Evolutionary conservation across 2,113 vertebrate species (phyloP).

Genomic region (Formicarius rufipectus): DNA sequence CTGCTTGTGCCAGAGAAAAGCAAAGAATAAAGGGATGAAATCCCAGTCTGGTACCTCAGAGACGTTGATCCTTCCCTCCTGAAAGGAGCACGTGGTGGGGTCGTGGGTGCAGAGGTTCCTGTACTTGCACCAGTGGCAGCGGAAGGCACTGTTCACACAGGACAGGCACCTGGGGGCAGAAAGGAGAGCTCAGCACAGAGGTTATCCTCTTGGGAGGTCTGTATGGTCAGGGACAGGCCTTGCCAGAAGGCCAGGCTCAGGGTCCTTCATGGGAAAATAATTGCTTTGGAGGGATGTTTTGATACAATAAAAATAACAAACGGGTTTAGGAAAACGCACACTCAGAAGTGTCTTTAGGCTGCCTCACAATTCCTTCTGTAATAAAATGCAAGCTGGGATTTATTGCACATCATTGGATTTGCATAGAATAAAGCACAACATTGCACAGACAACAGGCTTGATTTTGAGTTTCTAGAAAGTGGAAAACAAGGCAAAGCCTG

Average conservation of each 20-base stretch:
- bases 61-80: conserved; percentile 94
- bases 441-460: not conserved
- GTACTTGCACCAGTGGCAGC: conserved; percentile 99
- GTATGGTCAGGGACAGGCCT: fast-evolving
- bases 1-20: fast-evolving
- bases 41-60: conserved; percentile 81
- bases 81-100: conserved; percentile 96
- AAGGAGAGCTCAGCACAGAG: not conserved
- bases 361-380: not conserved
- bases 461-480: not conserved
- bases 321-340: not conserved
- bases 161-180: conserved; percentile 87
- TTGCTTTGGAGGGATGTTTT: not conserved
- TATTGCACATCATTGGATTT: fast-evolving
- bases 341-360: not conserved
- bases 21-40: not conserved
- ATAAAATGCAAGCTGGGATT: not conserved
- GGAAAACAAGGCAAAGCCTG: not conserved
- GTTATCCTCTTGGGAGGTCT: not conserved
- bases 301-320: not conserved
- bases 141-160: conserved; percentile 96
- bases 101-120: conserved; percentile 96
- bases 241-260: not conserved
- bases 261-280: not conserved
- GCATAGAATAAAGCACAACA: not conserved